phyloP scores from a whole-genome alignment of 2,797 vertebrate species.

The Poeciliopsis infans region DNA sequence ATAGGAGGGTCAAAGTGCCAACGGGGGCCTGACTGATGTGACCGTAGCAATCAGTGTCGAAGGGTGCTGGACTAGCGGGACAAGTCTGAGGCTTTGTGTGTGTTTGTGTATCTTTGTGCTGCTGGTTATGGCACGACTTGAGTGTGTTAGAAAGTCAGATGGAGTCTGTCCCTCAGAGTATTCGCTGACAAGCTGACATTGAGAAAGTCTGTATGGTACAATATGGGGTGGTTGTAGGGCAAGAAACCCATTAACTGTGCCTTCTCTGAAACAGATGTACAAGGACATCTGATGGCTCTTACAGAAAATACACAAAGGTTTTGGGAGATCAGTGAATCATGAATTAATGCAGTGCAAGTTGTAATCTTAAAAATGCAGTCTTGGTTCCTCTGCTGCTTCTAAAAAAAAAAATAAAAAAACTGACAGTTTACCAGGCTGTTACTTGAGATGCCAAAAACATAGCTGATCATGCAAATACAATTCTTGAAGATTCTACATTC shows the following conservation, averaged over 20 bases:
- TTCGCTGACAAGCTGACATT: conserved; percentile 68
- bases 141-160: conserved; percentile 41
- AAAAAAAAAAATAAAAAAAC: background rate
- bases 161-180: conserved; percentile 59
- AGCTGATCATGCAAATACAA: background rate
- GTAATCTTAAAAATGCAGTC: background rate
- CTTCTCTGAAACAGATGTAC: conserved; percentile 23
- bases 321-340: background rate
- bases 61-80: conserved; percentile 24
- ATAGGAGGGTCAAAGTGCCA: conserved; percentile 69
- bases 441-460: background rate
- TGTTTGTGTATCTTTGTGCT: conserved; percentile 24
- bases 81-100: conserved; percentile 12
- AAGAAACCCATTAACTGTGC: conserved; percentile 59
- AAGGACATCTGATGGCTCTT: background rate
- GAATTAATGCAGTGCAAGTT: background rate
- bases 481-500: too few species aligned
- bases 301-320: conserved; percentile 2
- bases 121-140: conserved; percentile 17
- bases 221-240: conserved; percentile 63
- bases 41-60: conserved; percentile 53
- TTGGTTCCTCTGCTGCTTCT: background rate
- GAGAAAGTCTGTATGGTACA: conserved; percentile 60
- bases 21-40: conserved; percentile 64
- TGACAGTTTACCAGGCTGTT: background rate